Evolutionary conservation across 30 jellyfish, hydroid and myxozoan species (phyloP).

Genomic region (Thelohanellus kitauei): DNA sequence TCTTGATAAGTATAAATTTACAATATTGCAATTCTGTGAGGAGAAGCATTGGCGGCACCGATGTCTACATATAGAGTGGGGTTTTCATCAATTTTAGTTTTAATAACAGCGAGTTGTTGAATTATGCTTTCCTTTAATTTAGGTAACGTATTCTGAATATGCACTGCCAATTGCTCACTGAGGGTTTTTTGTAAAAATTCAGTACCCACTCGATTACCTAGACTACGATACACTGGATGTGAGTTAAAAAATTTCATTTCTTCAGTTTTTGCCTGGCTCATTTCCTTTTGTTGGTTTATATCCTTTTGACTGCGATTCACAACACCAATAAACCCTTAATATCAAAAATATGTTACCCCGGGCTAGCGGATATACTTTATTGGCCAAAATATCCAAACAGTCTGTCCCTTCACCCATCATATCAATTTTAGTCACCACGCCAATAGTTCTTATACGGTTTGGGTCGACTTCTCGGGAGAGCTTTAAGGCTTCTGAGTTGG

Average conservation of each 20-base stretch:
- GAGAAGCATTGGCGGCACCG: too few relatives aligned
- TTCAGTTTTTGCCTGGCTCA: conserved; percentile 71
- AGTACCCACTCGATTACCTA: too few relatives aligned
- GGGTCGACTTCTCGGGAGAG: conserved; percentile 72
- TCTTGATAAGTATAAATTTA: too few relatives aligned
- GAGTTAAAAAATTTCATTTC: conserved; percentile 44
- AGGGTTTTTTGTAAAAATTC: too few relatives aligned
- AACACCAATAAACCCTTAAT: conserved; percentile 42
- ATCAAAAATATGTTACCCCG: conserved; percentile 15
- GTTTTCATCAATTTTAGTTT: too few relatives aligned
- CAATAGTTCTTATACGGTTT: conserved; percentile 70
- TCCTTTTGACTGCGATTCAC: conserved; percentile 75
- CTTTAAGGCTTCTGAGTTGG: conserved; percentile 61
- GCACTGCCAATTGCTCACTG: too few relatives aligned
- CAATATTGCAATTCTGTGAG: too few relatives aligned
- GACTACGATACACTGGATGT: conserved; percentile 54
- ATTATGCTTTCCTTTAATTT: too few relatives aligned
- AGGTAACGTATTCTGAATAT: too few relatives aligned
- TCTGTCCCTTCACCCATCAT: conserved; percentile 95
- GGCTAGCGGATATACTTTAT: conserved; percentile 44
- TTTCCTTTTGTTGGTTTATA: conserved; percentile 53
- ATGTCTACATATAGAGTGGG: too few relatives aligned
- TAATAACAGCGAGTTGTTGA: too few relatives aligned
- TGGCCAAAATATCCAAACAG: conserved; percentile 40
- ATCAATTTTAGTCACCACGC: conserved; percentile 68